A percentile compares a stretch with the other conserved stretches of the same genome.
phyloP scores from a whole-genome alignment of 2,113 vertebrate genomes.

The Brachyistius frenatus region DNA sequence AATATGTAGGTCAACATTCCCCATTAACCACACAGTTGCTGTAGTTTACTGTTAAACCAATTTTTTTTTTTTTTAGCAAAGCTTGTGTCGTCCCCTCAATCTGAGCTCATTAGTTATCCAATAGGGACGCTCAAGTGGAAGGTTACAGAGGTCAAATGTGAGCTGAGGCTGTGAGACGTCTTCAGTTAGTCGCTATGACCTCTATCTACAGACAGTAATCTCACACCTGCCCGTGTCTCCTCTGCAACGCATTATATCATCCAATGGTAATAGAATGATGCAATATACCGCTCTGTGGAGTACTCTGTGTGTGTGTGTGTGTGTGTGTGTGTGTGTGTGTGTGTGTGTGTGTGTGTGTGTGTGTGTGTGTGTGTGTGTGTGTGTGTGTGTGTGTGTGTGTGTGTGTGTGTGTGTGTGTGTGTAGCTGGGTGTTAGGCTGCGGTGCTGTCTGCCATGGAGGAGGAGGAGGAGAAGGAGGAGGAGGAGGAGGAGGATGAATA shows the following conservation, averaged over 20 bases:
- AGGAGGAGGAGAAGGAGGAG: constrained; percentile 31
- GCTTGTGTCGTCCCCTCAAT: too few species aligned
- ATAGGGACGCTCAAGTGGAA: not conserved
- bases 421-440: constrained; percentile 36
- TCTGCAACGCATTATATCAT: constrained; percentile 27
- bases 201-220: constrained; percentile 23
- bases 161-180: not conserved
- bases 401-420: constrained; percentile 31
- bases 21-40: too few species aligned
- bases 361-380: constrained; percentile 15
- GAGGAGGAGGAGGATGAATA: constrained; percentile 78
- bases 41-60: not conserved
- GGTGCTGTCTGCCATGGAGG: constrained; percentile 51
- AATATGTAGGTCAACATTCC: not conserved
- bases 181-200: not conserved
- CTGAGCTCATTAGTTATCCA: not conserved
- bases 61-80: not conserved
- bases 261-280: constrained; percentile 47
- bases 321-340: constrained; percentile 8
- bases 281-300: constrained; percentile 9
- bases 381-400: not conserved
- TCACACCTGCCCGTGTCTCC: constrained; percentile 21
- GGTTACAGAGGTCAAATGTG: constrained; percentile 41
- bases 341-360: constrained; percentile 36
- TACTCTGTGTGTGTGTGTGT: constrained; percentile 4